Base-by-base conservation (phyloP, 2,888 invertebrate genomes). In the Euphydryas editha region DNA sequence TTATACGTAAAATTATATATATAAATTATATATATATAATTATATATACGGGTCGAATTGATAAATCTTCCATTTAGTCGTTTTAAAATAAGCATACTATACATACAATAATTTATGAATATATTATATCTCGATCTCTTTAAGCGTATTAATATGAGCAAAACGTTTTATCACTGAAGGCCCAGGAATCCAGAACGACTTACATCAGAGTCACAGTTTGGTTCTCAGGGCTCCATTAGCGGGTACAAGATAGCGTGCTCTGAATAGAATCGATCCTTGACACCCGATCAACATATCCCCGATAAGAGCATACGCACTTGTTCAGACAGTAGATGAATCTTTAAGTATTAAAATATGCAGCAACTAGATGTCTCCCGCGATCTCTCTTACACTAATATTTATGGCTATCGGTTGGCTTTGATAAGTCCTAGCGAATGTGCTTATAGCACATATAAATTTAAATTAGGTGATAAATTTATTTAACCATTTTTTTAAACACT, bases 221-320 rank as follows among this genome's bases (percentile, higher is more conserved):
- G 75, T 84, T 85, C 81, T 82, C 81, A 81, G 78, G 75, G 75
- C 75, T 89, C 90, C 90, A 90, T 91, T 91, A 91, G 88, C 86
- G 81, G 83, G 79, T 83, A 87, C 89, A 88, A 84, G 75, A 64
- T 77, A 73, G 72, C 74, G 73, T 74, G 71, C 75, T 78, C 75
- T 75, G 80, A 77, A 76, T 74, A 78, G 76, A 83, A 79, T 84
- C 83, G 81, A 80, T 81, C 79, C 78, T 67, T 80, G 85, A 85
- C 86, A 83, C 78, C 75, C 75, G 80, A 82, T 86, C 84, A 79
- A 83, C 77, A 77, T 76, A 76, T 77, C 80, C 62, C 59, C 2
- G 13, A 64, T 64, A 64, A 58, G 42, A 44, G 44, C 15, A n/a
- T 30, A 51, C 47, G 42, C 37, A 56, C 56, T 39, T 36, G 55